Conservation (phyloP, 2,888 invertebrate genomes). For the Ichneumon xanthorius region DNA sequence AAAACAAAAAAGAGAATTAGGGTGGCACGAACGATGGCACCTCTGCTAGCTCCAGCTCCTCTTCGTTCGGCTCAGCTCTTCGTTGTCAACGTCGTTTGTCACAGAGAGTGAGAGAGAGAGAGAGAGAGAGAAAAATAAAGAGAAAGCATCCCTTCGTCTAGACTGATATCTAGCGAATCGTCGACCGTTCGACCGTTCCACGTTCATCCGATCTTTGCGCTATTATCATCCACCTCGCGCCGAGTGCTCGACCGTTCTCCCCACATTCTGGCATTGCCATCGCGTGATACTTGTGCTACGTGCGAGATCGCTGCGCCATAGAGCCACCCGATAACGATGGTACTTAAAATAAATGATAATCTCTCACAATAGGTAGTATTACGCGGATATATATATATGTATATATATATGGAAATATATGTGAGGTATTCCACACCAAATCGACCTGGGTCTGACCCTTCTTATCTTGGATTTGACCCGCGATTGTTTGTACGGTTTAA, state of each 20-base stretch:
- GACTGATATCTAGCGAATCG: slow-evolving; percentile 56
- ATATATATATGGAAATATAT: not conserved
- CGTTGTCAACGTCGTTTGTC: slow-evolving; percentile 59
- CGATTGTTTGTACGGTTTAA: too few relatives aligned
- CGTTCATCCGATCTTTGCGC: slow-evolving; percentile 81
- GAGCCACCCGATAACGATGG: slow-evolving; percentile 68
- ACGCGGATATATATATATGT: not conserved
- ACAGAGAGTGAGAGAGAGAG: slow-evolving; percentile 53
- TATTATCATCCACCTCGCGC: slow-evolving; percentile 79
- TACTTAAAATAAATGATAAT: slow-evolving; percentile 68
- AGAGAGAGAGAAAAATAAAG: not conserved
- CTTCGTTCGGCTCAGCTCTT: slow-evolving; percentile 77
- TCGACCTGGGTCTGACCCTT: too few relatives aligned
- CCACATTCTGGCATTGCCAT: slow-evolving; percentile 76
- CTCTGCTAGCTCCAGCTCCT: slow-evolving; percentile 76
- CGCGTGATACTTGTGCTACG: slow-evolving; percentile 78
- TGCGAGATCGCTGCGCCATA: slow-evolving; percentile 68
- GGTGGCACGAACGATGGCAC: slow-evolving; percentile 75
- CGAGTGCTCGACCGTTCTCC: slow-evolving; percentile 70
- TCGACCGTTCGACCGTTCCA: slow-evolving; percentile 72
- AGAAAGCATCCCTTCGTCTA: slow-evolving; percentile 61
- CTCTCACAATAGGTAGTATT: slow-evolving; percentile 40
- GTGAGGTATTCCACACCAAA: too few relatives aligned
- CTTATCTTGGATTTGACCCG: too few relatives aligned
- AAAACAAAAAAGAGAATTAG: slow-evolving; percentile 43